A percentile compares a stretch with the other conserved stretches of the same genome.
These are phyloP conservation scores for Semnopithecus entellus DNA, from an alignment of 2,113 vertebrate species.

Conservation along the genomic window DNA sequence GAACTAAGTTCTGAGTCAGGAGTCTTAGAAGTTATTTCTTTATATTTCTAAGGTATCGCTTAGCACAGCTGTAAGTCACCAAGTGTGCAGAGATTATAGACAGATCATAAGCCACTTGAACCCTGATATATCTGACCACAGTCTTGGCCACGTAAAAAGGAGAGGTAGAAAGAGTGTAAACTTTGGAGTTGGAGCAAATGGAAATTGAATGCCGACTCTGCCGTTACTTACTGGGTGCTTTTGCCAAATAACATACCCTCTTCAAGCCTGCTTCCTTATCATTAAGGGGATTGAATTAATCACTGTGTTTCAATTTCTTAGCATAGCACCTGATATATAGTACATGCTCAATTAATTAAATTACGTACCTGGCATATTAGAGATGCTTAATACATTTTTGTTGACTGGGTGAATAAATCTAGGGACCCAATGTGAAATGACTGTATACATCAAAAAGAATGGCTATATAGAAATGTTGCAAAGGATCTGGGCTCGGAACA, in stretches of 20 bases:
- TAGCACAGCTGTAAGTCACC: slow-evolving; percentile 16
- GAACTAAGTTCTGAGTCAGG: slow-evolving; percentile 58
- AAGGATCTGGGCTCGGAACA: neutral
- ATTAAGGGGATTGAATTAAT: neutral
- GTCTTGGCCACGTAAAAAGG: neutral
- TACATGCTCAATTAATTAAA: neutral
- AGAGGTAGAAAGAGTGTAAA: neutral
- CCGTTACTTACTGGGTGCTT: neutral
- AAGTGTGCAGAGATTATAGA: neutral
- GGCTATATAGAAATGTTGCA: too few relatives aligned
- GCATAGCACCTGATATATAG: neutral
- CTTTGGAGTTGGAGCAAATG: neutral
- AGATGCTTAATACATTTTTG: neutral
- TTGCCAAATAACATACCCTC: neutral
- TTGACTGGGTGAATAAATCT: neutral
- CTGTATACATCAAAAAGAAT: neutral
- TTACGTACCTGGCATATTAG: neutral
- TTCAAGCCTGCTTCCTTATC: neutral
- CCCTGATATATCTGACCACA: neutral
- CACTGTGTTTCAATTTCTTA: neutral
- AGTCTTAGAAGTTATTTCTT: slow-evolving; percentile 49
- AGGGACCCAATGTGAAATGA: neutral
- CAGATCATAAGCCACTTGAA: neutral
- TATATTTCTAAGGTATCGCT: slow-evolving; percentile 31
- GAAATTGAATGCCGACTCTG: neutral